phyloP scores from a whole-genome alignment of 2,888 invertebrate species.

The Dysmachus trigonus region DNA sequence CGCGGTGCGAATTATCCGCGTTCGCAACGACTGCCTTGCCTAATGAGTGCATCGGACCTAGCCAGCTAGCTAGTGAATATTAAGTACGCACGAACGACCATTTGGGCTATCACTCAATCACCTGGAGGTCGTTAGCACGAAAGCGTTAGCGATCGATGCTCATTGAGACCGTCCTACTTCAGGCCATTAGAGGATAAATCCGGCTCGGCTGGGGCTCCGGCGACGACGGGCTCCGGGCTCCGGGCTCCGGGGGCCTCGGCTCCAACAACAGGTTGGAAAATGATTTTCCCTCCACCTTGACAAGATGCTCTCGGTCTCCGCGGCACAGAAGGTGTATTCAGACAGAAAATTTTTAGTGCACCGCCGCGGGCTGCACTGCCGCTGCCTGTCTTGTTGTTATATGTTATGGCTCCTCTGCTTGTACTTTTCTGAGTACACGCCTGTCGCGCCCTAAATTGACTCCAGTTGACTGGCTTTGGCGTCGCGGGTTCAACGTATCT shows the following conservation, averaged over 20 bases:
- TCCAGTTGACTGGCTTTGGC: constrained; percentile 40
- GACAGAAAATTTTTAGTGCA: constrained; percentile 43
- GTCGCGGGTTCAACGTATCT: constrained; percentile 40
- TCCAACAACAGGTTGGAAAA: constrained; percentile 40
- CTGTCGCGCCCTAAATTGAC: constrained; percentile 42
- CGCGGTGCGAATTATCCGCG: neutral
- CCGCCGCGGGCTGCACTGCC: constrained; percentile 31
- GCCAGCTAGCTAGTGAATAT: constrained; percentile 20
- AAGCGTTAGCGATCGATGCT: constrained; percentile 35
- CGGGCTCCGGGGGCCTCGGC: neutral
- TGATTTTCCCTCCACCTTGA: constrained; percentile 39
- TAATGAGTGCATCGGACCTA: constrained; percentile 20
- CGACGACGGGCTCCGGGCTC: neutral
- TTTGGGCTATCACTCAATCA: constrained; percentile 40
- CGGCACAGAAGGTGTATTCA: constrained; percentile 36
- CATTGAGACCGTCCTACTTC: constrained; percentile 37
- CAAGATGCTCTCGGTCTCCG: constrained; percentile 13
- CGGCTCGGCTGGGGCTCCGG: neutral
- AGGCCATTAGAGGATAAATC: constrained; percentile 8
- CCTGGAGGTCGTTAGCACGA: constrained; percentile 39
- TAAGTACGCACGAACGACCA: constrained; percentile 30
- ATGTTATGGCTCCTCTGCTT: constrained; percentile 23
- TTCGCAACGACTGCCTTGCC: neutral
- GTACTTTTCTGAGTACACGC: constrained; percentile 18
- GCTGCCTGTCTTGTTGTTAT: constrained; percentile 36